Evolutionary conservation across 2,888 invertebrate species (phyloP), one percentile per base, ranked within the genome.

Genomic region (Sinelater perroti): DNA sequence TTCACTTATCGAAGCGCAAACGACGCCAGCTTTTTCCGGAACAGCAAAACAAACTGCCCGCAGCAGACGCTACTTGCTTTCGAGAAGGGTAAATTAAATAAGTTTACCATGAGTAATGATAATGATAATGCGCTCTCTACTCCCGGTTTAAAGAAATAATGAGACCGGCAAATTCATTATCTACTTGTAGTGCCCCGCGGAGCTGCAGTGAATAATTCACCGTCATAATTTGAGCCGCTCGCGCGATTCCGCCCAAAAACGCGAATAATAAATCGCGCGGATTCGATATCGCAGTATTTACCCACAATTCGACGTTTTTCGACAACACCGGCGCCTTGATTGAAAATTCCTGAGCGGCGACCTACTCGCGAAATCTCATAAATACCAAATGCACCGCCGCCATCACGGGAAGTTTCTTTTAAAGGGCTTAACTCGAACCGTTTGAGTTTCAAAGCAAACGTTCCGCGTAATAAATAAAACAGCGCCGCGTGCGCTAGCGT

Each of bases 371-470:
- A 53, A 49, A 54, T 49, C 49, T 58, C 58, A 58, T 58, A 58
- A 54, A 58, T 58, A 54, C 54, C 28, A 58, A 58, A 57, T 61
- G 56, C 40, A 45, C 42, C 10, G 31, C 35, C 35, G 36, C 51
- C 40, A 51, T 36, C 44, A 44, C 36, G 49, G 44, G 49, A 49
- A 56, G 44, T 61, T 64, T 64, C 61, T 64, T 66, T 63, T 67
- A 62, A 66, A 67, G 62, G 62, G 64, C 57, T 62, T 62, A 64
- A 64, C 61, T 63, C 54, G 59, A 64, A 66, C 52, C 59, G 64
- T 65, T 66, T 65, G 62, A 62, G 62, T 67, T 64, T 65, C 65
- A 66, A 68, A 67, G 63, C 61, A 61, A 64, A 68, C 66, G 64
- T 62, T 65, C 65, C 62, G 62, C 60, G 59, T 61, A 65, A 66